phyloP scores from a whole-genome alignment of 2,797 vertebrate species.

The Tragopan temminckii region DNA sequence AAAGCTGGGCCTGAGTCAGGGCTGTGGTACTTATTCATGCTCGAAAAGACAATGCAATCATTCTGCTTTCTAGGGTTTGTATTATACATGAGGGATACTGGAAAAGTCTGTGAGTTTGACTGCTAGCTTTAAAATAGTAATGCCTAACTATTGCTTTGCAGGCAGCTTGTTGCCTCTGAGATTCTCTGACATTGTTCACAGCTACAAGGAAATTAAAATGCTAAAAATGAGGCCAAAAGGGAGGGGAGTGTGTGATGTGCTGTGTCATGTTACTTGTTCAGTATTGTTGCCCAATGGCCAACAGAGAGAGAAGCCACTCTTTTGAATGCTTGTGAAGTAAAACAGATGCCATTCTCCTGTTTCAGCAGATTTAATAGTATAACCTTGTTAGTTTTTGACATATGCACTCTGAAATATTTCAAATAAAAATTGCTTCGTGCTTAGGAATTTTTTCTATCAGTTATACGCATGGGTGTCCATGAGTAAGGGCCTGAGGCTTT shows the following conservation, averaged over 20 bases:
- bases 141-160: not conserved
- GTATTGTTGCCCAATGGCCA: not conserved
- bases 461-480: rapidly evolving
- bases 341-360: not conserved
- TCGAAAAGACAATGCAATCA: rapidly evolving
- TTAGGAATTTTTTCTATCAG: not conserved
- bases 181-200: not conserved
- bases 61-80: not conserved
- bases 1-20: not conserved
- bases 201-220: not conserved
- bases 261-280: not conserved
- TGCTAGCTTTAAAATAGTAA: not conserved
- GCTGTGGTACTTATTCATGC: not conserved
- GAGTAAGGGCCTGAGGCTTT: not conserved
- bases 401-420: not conserved
- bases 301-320: not conserved
- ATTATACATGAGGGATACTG: rapidly evolving
- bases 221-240: not conserved
- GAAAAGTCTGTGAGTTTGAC: not conserved
- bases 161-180: not conserved
- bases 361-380: not conserved
- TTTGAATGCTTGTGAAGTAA: not conserved
- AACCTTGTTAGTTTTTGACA: not conserved
- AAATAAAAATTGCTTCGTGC: not conserved
- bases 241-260: not conserved